These are phyloP conservation scores for Lepidocyrtoides sp. DNA, from an alignment of 2,888 invertebrate genomes.

Conservation along the genomic window DNA sequence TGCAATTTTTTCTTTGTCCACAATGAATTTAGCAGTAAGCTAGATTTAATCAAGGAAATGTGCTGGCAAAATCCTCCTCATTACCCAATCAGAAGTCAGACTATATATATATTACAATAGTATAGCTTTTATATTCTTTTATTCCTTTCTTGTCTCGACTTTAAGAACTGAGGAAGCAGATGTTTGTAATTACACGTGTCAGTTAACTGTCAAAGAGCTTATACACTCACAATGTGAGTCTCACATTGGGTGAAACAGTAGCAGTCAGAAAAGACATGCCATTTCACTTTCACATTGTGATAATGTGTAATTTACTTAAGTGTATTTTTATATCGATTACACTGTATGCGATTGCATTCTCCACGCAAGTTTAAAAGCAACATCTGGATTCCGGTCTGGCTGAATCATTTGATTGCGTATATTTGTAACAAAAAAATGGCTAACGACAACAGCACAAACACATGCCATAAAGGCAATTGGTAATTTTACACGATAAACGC, in stretches of 20 bases:
- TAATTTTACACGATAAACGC: neutral
- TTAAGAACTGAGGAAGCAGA: slow-evolving; percentile 41
- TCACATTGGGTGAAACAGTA: neutral
- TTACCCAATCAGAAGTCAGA: slow-evolving; percentile 37
- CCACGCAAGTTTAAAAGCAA: slow-evolving; percentile 46
- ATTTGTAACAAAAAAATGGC: neutral
- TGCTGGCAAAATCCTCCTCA: slow-evolving; percentile 4
- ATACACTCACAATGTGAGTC: no score
- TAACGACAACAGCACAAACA: neutral
- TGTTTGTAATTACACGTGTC: slow-evolving; percentile 75
- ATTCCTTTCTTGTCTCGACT: neutral
- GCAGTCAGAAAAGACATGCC: slow-evolving; percentile 41
- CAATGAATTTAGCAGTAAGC: neutral
- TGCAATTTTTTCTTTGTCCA: no score
- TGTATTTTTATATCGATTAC: slow-evolving; percentile 52
- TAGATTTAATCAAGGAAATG: slow-evolving; percentile 31
- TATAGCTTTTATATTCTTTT: neutral
- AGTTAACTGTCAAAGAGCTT: slow-evolving; percentile 69
- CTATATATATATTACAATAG: neutral
- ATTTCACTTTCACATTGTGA: slow-evolving; percentile 28
- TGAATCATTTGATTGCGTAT: slow-evolving; percentile 41
- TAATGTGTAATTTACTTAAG: slow-evolving; percentile 53
- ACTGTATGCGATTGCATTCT: slow-evolving; percentile 29
- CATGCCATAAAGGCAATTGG: neutral
- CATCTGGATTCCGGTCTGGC: slow-evolving; percentile 23